phyloP scores from a whole-genome alignment of 2,888 invertebrate species.

The Acronicta aceris region DNA sequence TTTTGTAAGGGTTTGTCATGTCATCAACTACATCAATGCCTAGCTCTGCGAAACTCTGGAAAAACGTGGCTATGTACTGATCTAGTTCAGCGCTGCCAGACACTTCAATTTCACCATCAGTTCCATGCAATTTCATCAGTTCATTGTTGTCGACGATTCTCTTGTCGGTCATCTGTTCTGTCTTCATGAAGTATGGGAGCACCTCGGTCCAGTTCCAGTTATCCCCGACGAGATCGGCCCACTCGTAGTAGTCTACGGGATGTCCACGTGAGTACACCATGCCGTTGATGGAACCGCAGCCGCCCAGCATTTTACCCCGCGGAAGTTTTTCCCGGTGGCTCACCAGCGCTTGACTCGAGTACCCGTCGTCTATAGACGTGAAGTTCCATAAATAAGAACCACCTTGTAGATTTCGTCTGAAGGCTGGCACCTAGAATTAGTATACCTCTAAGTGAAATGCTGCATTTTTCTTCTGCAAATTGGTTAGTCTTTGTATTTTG shows the following conservation, averaged over 20 bases:
- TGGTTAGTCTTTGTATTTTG: too few species aligned
- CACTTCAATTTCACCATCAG: slow-evolving; percentile 76
- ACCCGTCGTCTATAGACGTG: slow-evolving; percentile 69
- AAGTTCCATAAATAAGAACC: slow-evolving; percentile 80
- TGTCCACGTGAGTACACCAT: slow-evolving; percentile 81
- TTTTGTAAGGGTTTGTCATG: slow-evolving; percentile 75
- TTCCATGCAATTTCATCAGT: slow-evolving; percentile 71
- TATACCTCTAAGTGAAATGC: too few species aligned
- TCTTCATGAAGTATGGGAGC: slow-evolving; percentile 76
- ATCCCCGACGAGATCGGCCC: slow-evolving; percentile 69
- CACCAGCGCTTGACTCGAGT: slow-evolving; percentile 70
- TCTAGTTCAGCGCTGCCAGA: slow-evolving; percentile 61
- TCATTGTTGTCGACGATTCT: slow-evolving; percentile 68
- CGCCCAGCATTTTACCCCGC: slow-evolving; percentile 79
- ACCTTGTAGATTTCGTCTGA: slow-evolving; percentile 62
- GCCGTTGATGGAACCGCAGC: slow-evolving; percentile 78
- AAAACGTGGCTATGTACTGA: slow-evolving; percentile 61
- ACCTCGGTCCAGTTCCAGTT: slow-evolving; percentile 77
- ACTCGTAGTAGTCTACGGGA: slow-evolving; percentile 78
- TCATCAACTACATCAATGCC: slow-evolving; percentile 74
- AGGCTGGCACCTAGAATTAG: slow-evolving; percentile 72
- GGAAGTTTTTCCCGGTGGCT: slow-evolving; percentile 73
- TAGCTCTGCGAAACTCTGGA: slow-evolving; percentile 74
- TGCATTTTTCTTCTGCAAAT: too few species aligned
- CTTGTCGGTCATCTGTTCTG: slow-evolving; percentile 76